These are phyloP conservation scores for Ditylenchus dipsaci DNA, from an alignment of 1,140 invertebrate genomes.

Conservation along the genomic window DNA sequence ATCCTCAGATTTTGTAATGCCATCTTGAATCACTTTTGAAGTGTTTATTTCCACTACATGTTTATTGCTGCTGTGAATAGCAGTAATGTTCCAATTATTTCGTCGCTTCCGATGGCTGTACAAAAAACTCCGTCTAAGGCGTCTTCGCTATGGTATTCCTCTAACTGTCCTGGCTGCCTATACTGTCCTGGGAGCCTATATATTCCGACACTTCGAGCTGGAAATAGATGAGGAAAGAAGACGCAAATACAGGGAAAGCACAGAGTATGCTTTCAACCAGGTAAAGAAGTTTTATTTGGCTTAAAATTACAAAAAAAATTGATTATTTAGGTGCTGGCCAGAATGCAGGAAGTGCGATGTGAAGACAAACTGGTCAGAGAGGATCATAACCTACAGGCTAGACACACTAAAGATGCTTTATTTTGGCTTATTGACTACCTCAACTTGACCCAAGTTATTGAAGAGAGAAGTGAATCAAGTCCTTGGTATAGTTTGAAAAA, in stretches of 20 bases:
- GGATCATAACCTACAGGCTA: constrained; percentile 27
- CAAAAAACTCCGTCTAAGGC: constrained; percentile 37
- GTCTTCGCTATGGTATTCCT: constrained; percentile 38
- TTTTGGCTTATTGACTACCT: constrained; percentile 53
- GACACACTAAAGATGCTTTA: constrained; percentile 52
- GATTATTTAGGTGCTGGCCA: constrained; percentile 32
- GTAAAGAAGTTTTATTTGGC: constrained; percentile 13
- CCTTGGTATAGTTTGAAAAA: background rate
- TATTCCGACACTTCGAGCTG: constrained; percentile 47
- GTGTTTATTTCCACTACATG: too few species aligned
- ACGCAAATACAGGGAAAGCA: constrained; percentile 33
- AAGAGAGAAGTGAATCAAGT: constrained; percentile 24
- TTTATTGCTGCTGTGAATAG: background rate
- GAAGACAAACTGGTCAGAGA: constrained; percentile 13
- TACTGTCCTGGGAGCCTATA: constrained; percentile 41
- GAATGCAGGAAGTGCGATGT: constrained; percentile 48
- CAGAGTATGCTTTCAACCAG: constrained; percentile 50
- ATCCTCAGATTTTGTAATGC: too few species aligned
- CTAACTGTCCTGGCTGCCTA: constrained; percentile 41
- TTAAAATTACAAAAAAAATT: background rate
- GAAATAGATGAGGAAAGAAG: constrained; percentile 34
- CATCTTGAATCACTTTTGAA: too few species aligned
- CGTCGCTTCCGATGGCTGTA: constrained; percentile 40
- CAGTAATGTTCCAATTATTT: constrained; percentile 27
- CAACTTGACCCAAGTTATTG: constrained; percentile 49